phyloP scores from a whole-genome alignment of 1,140 invertebrate species.

The Neodiprion fabricii region DNA sequence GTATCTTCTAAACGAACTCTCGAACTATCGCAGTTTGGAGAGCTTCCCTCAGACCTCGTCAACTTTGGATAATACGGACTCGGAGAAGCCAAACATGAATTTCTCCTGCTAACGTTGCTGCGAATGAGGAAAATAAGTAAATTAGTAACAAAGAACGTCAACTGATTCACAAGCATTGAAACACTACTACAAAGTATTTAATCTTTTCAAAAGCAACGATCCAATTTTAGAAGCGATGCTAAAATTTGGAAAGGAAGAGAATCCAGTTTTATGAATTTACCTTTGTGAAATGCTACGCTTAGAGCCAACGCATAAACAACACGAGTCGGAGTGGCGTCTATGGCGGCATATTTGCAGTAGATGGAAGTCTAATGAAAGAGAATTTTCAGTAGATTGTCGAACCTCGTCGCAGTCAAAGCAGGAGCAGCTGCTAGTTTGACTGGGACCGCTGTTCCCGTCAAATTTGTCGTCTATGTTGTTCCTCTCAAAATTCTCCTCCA shows the following conservation, averaged over 20 bases:
- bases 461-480: slow-evolving; percentile 50
- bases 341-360: slow-evolving; percentile 43
- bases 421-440: slow-evolving; percentile 53
- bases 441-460: slow-evolving; percentile 42
- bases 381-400: slow-evolving; percentile 42
- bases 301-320: slow-evolving; percentile 41
- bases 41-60: slow-evolving; percentile 1
- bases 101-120: slow-evolving; percentile 34
- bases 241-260: background rate
- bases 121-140: slow-evolving; percentile 3
- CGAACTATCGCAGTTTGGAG: background rate
- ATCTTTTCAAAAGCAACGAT: background rate
- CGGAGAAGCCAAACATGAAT: slow-evolving; percentile 49
- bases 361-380: slow-evolving; percentile 29
- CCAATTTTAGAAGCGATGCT: background rate
- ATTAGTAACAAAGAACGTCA: background rate
- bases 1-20: slow-evolving; percentile 8
- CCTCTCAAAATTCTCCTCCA: slow-evolving; percentile 53
- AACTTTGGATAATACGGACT: slow-evolving; percentile 34
- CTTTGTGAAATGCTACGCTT: slow-evolving; percentile 23
- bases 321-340: slow-evolving; percentile 53
- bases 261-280: background rate
- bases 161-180: slow-evolving; percentile 2
- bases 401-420: slow-evolving; percentile 53
- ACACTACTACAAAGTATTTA: slow-evolving; percentile 6